These are phyloP conservation scores for Holacanthella duospinosa DNA, from an alignment of 2,888 invertebrate genomes.

Conservation along the genomic window DNA sequence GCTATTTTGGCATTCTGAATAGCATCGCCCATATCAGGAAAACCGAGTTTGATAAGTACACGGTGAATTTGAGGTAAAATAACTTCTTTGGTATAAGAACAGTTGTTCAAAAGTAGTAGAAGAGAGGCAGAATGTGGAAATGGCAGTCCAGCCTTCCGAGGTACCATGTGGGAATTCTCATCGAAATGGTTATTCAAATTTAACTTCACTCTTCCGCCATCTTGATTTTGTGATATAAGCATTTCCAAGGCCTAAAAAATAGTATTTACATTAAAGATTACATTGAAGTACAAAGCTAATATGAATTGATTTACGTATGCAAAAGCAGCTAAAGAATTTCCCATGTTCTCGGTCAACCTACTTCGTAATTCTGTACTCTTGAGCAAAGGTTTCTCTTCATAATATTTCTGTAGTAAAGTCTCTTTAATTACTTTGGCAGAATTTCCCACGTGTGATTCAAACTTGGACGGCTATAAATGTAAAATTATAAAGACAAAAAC, in stretches of 20 bases:
- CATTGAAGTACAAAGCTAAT: neutral
- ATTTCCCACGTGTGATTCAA: constrained; percentile 62
- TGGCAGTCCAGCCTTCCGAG: constrained; percentile 17
- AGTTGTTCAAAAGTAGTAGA: constrained; percentile 77
- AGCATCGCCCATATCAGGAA: constrained; percentile 62
- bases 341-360: constrained; percentile 26
- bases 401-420: constrained; percentile 59
- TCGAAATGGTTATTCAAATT: neutral
- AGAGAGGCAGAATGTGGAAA: constrained; percentile 50
- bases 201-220: neutral
- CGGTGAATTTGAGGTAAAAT: constrained; percentile 62
- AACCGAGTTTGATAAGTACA: constrained; percentile 57
- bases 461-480: constrained; percentile 52
- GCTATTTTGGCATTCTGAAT: constrained; percentile 49
- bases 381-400: constrained; percentile 52
- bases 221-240: constrained; percentile 49
- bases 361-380: constrained; percentile 41
- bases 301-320: constrained; percentile 28
- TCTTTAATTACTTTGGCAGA: constrained; percentile 56
- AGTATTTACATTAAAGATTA: constrained; percentile 9
- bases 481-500: neutral
- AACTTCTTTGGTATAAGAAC: constrained; percentile 65
- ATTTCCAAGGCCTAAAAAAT: constrained; percentile 54
- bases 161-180: neutral
- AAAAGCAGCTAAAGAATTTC: constrained; percentile 29